phyloP scores from a whole-genome alignment of 2,888 invertebrate genomes.

The Hydraecia micacea region DNA sequence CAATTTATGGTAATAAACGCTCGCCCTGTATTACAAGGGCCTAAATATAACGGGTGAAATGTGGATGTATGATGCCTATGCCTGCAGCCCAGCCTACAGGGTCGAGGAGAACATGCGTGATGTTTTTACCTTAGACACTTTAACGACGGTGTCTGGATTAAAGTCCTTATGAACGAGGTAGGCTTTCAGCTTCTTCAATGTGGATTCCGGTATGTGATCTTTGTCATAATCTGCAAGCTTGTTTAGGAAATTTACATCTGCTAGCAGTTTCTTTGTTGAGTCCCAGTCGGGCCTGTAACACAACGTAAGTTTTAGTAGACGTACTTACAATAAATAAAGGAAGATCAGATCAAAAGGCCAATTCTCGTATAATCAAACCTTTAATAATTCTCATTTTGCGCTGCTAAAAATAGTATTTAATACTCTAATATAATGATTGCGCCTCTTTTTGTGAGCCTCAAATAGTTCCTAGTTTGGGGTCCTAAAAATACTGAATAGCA shows the following conservation, averaged over 20 bases:
- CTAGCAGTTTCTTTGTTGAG: slow-evolving; percentile 94
- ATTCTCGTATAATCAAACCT: too few species aligned
- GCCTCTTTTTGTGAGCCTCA: too few species aligned
- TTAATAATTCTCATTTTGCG: too few species aligned
- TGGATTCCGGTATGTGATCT: slow-evolving; percentile 94
- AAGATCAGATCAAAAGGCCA: neutral
- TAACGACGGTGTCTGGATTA: slow-evolving; percentile 95
- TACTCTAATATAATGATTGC: too few species aligned
- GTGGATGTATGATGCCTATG: neutral
- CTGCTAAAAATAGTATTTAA: too few species aligned
- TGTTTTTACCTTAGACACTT: slow-evolving; percentile 88
- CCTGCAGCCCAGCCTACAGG: neutral
- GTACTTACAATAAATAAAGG: neutral
- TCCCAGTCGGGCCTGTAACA: slow-evolving; percentile 95
- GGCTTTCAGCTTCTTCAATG: slow-evolving; percentile 94
- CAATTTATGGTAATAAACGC: neutral
- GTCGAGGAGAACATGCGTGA: neutral
- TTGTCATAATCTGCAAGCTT: slow-evolving; percentile 96
- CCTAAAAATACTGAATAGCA: too few species aligned
- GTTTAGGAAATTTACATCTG: slow-evolving; percentile 95
- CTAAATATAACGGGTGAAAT: neutral
- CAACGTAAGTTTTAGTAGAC: neutral
- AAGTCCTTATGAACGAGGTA: slow-evolving; percentile 97
- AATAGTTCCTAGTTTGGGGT: too few species aligned
- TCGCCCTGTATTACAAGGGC: neutral